Evolutionary conservation across 2,888 invertebrate species (phyloP), one percentile per base, ranked within the genome.

Genomic region (Drosophila hamatofila): DNA sequence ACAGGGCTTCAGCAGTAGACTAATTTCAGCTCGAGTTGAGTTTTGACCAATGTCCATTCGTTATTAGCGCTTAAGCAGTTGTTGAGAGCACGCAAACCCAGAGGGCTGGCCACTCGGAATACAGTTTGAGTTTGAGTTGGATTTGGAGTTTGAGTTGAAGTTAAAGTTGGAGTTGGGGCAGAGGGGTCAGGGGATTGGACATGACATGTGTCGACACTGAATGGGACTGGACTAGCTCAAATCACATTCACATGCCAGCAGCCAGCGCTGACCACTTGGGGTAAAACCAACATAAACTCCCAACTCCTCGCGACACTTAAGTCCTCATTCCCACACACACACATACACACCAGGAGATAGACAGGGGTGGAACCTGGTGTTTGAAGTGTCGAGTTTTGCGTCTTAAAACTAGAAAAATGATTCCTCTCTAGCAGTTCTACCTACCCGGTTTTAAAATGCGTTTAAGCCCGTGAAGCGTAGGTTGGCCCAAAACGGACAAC

Each of bases 1-100:
- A 92, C 88, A 18, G 85, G 89, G 88, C 90, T 90, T 86, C 74
- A 63, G 61, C 68, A 49, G 84, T 80, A 37, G 85, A 91, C 91
- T 91, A 91, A 92, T 92, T 91, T 79, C 80, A 63, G 49, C 75
- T 67, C 79, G 64, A 72, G 75, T 83, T 81, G 78, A 83, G 80
- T 82, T 88, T 86, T 91, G 92, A 91, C 91, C 92, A 91, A 82
- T 87, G 89, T 87, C 91, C 91, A 92, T 92, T 91, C 91, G 91
- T 92, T 90, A 89, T 83, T 80, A 72, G 72, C 76, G 76, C 78
- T 81, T 86, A 89, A 89, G 83, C 88, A 84, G 84, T 80, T 84
- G 90, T 74, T 88, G 89, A 90, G 81, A 77, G 78, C 81, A 71
- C 51, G 58, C 60, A 57, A 48, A 21, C 55, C 54, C 54, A 5